These are phyloP conservation scores for Cyprinus carpio DNA, from an alignment of 2,113 vertebrate species.

Conservation along the genomic window DNA sequence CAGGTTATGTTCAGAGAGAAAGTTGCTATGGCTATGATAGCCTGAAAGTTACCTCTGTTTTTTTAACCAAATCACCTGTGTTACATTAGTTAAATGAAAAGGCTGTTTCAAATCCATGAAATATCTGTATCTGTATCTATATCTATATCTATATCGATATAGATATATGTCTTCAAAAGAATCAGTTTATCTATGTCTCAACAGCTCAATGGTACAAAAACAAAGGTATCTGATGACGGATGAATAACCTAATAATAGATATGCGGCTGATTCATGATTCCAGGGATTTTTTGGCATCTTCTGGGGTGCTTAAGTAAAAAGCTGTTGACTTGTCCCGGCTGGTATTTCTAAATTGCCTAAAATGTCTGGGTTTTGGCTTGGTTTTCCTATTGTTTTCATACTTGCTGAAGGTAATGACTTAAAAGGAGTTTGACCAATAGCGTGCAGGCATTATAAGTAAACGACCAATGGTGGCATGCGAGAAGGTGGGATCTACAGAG, in stretches of 20 bases:
- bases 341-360: too few species aligned
- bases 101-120: conserved; percentile 35
- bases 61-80: neutral
- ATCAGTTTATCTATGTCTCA: conserved; percentile 3
- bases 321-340: neutral
- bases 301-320: neutral
- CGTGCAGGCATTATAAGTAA: neutral
- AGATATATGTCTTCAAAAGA: neutral
- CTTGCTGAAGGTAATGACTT: too few species aligned
- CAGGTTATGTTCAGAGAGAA: too few species aligned
- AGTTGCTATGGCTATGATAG: too few species aligned
- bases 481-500: neutral
- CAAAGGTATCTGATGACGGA: neutral
- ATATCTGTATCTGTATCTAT: too few species aligned
- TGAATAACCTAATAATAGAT: neutral
- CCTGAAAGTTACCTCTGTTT: too few species aligned
- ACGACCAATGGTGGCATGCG: too few species aligned
- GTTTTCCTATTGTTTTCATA: too few species aligned
- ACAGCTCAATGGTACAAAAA: neutral
- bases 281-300: neutral
- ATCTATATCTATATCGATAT: too few species aligned
- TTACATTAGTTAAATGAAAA: neutral
- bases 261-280: neutral
- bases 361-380: too few species aligned
- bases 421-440: too few species aligned